Conservation (phyloP, 2,888 invertebrate species). For the Neoitamus cyanurus region DNA sequence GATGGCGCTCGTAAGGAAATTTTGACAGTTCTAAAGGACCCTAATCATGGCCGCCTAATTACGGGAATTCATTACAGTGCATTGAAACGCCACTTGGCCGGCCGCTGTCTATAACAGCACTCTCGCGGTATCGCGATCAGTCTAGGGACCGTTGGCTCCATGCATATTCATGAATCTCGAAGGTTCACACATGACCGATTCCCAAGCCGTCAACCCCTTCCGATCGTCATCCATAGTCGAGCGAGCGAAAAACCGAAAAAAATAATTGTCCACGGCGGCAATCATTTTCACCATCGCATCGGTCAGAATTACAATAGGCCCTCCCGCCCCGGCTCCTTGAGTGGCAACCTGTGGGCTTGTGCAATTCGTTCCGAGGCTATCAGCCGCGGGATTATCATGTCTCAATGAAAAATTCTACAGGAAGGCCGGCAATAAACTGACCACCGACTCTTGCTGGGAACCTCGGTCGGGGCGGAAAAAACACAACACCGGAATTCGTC, state of each 20-base stretch:
- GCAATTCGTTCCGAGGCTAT: slow-evolving; percentile 1
- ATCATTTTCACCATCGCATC: slow-evolving; percentile 10
- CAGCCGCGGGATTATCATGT: slow-evolving; percentile 24
- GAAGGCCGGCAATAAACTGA: slow-evolving; percentile 12
- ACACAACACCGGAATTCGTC: slow-evolving; percentile 37
- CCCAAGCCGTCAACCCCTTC: slow-evolving; percentile 20
- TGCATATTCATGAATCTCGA: slow-evolving; percentile 43
- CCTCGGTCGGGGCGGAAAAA: neutral
- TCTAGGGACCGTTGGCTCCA: slow-evolving; percentile 28
- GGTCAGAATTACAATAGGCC: neutral
- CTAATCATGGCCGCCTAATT: slow-evolving; percentile 15
- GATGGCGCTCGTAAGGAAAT: neutral
- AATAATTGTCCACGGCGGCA: slow-evolving; percentile 26
- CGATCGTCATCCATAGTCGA: neutral
- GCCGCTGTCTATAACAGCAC: neutral
- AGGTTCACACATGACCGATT: slow-evolving; percentile 35
- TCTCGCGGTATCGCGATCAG: slow-evolving; percentile 24
- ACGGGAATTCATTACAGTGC: neutral
- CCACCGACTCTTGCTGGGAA: slow-evolving; percentile 21
- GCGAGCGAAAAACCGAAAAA: neutral
- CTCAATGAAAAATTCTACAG: slow-evolving; percentile 29
- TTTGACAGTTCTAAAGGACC: slow-evolving; percentile 15
- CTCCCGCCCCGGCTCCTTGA: neutral
- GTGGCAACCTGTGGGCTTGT: neutral
- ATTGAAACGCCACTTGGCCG: neutral